phyloP scores from a whole-genome alignment of 2,888 invertebrate genomes.

The Eurytoma californica region DNA sequence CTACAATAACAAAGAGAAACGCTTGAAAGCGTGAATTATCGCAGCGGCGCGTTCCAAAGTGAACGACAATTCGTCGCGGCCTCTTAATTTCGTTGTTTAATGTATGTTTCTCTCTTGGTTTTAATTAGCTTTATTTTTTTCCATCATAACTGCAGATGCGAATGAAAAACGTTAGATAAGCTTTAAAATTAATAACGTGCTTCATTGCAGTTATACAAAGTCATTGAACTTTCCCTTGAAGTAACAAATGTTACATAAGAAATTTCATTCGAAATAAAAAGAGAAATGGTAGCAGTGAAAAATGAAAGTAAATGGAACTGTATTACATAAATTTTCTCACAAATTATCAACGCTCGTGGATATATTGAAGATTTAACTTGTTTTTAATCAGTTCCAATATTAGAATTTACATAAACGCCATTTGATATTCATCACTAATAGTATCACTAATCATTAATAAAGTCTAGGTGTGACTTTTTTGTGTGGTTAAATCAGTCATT shows the following conservation, averaged over 20 bases:
- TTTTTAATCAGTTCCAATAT: too few relatives aligned
- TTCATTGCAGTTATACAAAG: too few relatives aligned
- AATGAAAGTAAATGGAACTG: background rate
- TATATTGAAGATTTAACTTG: too few relatives aligned
- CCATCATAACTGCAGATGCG: too few relatives aligned
- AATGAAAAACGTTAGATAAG: too few relatives aligned
- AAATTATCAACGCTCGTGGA: constrained; percentile 1
- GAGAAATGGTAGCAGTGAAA: background rate
- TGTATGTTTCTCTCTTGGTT: background rate
- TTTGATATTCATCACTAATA: too few relatives aligned
- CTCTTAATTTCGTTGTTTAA: constrained; percentile 10
- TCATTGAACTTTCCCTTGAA: constrained; percentile 24
- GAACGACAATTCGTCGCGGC: constrained; percentile 24
- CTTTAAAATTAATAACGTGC: too few relatives aligned
- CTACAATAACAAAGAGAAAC: constrained; percentile 27
- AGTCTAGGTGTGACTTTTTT: too few relatives aligned
- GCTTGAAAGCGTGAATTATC: constrained; percentile 45
- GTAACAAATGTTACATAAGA: constrained; percentile 14
- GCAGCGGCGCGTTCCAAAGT: background rate
- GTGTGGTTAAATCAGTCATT: too few relatives aligned
- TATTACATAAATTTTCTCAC: background rate
- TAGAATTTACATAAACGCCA: too few relatives aligned
- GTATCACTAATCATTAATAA: too few relatives aligned
- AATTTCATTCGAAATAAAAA: constrained; percentile 14
- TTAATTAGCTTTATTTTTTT: background rate